Evolutionary conservation across 2,888 invertebrate genomes (phyloP).

Genomic region (Arctia plantaginis): DNA sequence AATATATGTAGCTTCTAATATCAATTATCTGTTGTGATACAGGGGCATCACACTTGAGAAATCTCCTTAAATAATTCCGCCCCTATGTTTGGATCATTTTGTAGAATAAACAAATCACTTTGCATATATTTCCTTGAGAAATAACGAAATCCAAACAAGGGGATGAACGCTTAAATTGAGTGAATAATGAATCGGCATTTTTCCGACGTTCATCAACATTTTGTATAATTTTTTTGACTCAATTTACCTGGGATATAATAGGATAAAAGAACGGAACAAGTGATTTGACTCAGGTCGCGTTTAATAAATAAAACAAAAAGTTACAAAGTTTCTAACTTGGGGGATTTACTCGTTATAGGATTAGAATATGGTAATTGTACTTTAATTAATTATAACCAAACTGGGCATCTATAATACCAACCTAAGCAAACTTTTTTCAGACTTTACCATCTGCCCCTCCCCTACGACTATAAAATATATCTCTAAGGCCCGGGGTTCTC

Average conservation of each 20-base stretch:
- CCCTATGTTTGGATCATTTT: slow-evolving; percentile 3
- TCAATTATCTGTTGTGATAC: no score
- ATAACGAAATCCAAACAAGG: slow-evolving; percentile 14
- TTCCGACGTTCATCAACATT: slow-evolving; percentile 12
- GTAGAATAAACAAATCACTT: slow-evolving; percentile 5
- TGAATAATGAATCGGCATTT: slow-evolving; percentile 22
- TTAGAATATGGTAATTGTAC: not conserved
- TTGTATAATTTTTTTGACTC: slow-evolving; percentile 8
- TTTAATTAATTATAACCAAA: not conserved
- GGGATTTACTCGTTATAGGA: not conserved
- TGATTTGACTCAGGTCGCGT: not conserved
- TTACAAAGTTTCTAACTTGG: not conserved
- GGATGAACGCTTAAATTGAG: slow-evolving; percentile 15
- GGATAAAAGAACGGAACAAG: not conserved
- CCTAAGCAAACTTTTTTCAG: no score
- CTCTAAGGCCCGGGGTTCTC: no score
- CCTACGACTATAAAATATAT: no score
- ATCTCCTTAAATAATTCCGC: not conserved
- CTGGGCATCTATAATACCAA: no score
- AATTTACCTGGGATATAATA: not conserved
- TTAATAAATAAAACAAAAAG: not conserved
- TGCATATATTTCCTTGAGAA: slow-evolving; percentile 7
- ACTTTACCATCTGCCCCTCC: no score
- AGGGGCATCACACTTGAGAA: not conserved
- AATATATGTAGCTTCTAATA: no score